These are phyloP conservation scores for Arctia plantaginis DNA, from an alignment of 2,888 invertebrate species.

Conservation along the genomic window DNA sequence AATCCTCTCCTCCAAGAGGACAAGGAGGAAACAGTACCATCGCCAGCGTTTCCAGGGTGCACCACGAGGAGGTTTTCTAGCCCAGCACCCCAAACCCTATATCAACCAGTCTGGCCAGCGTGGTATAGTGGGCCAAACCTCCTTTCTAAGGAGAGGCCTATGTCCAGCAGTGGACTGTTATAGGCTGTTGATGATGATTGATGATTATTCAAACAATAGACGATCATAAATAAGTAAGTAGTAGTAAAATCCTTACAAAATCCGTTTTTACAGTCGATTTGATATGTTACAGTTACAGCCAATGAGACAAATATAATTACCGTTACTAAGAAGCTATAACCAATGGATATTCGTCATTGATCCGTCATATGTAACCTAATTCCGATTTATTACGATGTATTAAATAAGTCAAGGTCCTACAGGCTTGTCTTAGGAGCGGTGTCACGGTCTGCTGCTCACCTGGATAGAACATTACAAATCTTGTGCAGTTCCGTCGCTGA, in stretches of 20 bases:
- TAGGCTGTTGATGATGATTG: no score
- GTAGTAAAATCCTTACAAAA: not conserved
- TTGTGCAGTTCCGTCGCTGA: constrained; percentile 71
- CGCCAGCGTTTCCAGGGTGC: no score
- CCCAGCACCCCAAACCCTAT: no score
- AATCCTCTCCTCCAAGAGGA: no score
- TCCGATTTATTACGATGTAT: constrained; percentile 64
- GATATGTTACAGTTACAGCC: not conserved
- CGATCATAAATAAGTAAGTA: no score
- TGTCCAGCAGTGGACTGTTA: no score
- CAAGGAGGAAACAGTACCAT: no score
- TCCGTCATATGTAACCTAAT: constrained; percentile 55
- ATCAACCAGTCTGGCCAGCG: no score
- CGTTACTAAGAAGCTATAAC: constrained; percentile 22
- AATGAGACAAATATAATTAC: not conserved
- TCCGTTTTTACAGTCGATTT: not conserved
- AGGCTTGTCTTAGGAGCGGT: constrained; percentile 75
- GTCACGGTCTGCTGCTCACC: constrained; percentile 67
- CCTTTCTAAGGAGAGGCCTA: no score
- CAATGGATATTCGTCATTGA: constrained; percentile 54
- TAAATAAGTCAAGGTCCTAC: constrained; percentile 75
- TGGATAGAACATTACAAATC: constrained; percentile 64
- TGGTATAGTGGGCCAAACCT: no score
- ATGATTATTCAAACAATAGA: no score
- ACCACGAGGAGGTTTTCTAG: no score